Evolutionary conservation across 2,797 vertebrate genomes (phyloP).

Genomic region (Eutrigla gurnardus): DNA sequence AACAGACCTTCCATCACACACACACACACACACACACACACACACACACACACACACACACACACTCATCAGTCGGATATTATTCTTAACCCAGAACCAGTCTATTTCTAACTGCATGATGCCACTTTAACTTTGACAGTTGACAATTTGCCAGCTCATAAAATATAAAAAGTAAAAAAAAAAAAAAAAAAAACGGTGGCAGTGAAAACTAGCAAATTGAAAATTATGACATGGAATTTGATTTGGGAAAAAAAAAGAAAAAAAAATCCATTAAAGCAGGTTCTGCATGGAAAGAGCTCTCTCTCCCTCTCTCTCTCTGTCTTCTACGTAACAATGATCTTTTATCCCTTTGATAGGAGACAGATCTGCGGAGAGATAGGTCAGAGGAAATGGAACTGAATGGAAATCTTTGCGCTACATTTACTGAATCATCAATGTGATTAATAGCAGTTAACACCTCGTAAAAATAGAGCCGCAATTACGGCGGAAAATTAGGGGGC

Average conservation of each 20-base stretch:
- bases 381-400: conserved; percentile 80
- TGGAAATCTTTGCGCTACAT: conserved; percentile 82
- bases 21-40: conserved; percentile 7
- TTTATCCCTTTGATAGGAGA: conserved; percentile 75
- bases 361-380: conserved; percentile 74
- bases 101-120: conserved; percentile 50
- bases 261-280: conserved; percentile 69
- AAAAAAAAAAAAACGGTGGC: conserved; percentile 26
- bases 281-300: conserved; percentile 59
- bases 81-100: conserved; percentile 34
- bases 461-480: conserved; percentile 86
- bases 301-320: conserved; percentile 23
- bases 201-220: conserved; percentile 72
- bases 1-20: conserved; percentile 50
- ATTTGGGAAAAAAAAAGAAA: conserved; percentile 52
- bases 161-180: conserved; percentile 46
- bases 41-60: conserved; percentile 31
- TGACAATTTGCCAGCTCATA: conserved; percentile 66
- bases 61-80: conserved; percentile 51
- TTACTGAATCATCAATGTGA: conserved; percentile 86
- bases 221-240: conserved; percentile 72
- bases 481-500: conserved; percentile 83
- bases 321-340: conserved; percentile 75
- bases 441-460: conserved; percentile 85
- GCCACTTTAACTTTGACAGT: conserved; percentile 60